Conservation (phyloP, 2,113 vertebrate species). For the Cercopithecus mona region DNA sequence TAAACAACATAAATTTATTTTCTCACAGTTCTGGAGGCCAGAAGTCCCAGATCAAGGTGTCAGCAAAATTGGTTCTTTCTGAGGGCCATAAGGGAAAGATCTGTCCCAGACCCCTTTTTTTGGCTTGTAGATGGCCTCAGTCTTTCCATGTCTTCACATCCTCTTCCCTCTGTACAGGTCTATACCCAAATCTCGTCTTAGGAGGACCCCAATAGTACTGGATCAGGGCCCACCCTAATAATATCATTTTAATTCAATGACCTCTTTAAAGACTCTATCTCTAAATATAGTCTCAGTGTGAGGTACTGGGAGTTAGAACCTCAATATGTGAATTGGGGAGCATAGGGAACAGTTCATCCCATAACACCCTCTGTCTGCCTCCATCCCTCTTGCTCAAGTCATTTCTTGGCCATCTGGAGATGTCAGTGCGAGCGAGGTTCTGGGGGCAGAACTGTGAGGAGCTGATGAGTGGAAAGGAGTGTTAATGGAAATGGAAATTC, state of each 20-base stretch:
- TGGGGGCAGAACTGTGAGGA: background rate
- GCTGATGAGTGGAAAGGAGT: background rate
- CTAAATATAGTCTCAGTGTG: background rate
- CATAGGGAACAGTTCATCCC: background rate
- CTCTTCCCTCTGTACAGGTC: background rate
- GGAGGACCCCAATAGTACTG: background rate
- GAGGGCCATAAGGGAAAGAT: no score
- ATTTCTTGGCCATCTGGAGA: background rate
- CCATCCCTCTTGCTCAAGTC: background rate
- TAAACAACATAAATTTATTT: background rate
- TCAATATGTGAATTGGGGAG: background rate
- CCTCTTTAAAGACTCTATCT: background rate
- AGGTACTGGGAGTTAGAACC: background rate
- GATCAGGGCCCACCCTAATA: background rate
- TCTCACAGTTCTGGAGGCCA: background rate
- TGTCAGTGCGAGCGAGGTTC: background rate
- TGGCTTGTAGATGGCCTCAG: background rate
- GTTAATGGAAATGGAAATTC: background rate
- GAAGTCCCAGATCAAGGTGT: background rate
- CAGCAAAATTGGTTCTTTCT: background rate
- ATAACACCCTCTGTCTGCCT: background rate
- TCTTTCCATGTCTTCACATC: background rate
- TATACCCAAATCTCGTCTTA: background rate
- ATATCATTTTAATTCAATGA: background rate
- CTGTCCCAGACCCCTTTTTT: background rate